Conservation (phyloP, 1,140 invertebrate species). For the Stenopsyche tienmushanensis region DNA sequence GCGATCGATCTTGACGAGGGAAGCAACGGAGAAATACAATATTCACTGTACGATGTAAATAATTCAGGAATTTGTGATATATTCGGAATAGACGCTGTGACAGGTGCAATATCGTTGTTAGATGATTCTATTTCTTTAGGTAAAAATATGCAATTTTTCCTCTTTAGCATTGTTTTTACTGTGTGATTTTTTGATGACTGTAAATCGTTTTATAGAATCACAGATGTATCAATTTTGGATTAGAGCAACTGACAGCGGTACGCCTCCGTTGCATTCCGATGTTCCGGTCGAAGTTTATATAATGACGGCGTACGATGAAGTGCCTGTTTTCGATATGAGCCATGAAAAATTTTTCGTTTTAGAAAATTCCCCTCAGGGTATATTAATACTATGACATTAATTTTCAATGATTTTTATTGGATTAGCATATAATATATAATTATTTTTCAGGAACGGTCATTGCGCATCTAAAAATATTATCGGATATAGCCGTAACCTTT, state of each 20-base stretch:
- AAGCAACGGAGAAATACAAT: slow-evolving; percentile 62
- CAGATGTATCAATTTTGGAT: slow-evolving; percentile 84
- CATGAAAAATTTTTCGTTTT: slow-evolving; percentile 72
- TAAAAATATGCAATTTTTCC: slow-evolving; percentile 42
- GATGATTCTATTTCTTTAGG: slow-evolving; percentile 57
- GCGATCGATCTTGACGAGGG: slow-evolving; percentile 68
- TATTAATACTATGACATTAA: slow-evolving; percentile 7
- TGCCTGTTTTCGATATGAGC: slow-evolving; percentile 69
- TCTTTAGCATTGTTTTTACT: neutral
- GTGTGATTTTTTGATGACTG: neutral
- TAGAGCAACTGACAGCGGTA: slow-evolving; percentile 71
- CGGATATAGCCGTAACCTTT: slow-evolving; percentile 32
- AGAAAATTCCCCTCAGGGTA: slow-evolving; percentile 65
- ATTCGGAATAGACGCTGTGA: slow-evolving; percentile 63
- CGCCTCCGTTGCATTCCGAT: slow-evolving; percentile 64
- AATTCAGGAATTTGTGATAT: slow-evolving; percentile 57
- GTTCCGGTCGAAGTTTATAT: slow-evolving; percentile 76
- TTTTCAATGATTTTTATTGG: slow-evolving; percentile 2
- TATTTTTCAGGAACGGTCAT: slow-evolving; percentile 60
- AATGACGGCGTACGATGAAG: slow-evolving; percentile 64
- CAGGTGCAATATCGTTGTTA: slow-evolving; percentile 61
- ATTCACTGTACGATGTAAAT: slow-evolving; percentile 65
- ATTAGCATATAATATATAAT: neutral
- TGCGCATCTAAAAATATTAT: slow-evolving; percentile 59
- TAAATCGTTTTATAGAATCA: slow-evolving; percentile 17